Conservation (phyloP, 2,888 invertebrate genomes). For the Volucella bombylans region DNA sequence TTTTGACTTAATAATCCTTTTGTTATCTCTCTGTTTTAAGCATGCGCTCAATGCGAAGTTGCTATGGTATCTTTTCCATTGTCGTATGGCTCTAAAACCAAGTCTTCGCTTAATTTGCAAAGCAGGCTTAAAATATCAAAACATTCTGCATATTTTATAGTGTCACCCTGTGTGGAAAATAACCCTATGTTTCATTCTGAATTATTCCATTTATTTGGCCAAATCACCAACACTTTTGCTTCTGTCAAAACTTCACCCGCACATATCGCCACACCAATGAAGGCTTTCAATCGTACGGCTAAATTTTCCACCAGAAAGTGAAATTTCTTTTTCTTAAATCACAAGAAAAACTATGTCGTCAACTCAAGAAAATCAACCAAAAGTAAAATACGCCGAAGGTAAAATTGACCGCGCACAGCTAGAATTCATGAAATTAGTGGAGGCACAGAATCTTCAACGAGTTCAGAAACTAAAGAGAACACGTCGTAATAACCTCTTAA, state of each 20-base stretch:
- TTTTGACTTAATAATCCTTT: too few species aligned
- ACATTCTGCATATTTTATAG: slow-evolving; percentile 7
- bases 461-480: slow-evolving; percentile 86
- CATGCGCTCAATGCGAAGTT: too few species aligned
- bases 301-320: slow-evolving; percentile 4
- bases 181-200: slow-evolving; percentile 3
- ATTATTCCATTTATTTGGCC: neutral
- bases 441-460: slow-evolving; percentile 89
- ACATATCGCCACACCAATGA: slow-evolving; percentile 24
- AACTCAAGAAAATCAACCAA: slow-evolving; percentile 77
- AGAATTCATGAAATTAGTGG: slow-evolving; percentile 90
- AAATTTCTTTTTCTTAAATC: neutral
- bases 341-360: slow-evolving; percentile 78
- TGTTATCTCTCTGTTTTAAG: too few species aligned
- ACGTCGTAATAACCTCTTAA: slow-evolving; percentile 87
- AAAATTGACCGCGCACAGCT: slow-evolving; percentile 86
- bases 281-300: neutral
- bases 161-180: slow-evolving; percentile 33
- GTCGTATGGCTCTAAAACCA: too few species aligned
- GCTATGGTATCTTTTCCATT: too few species aligned
- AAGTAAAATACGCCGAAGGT: slow-evolving; percentile 80
- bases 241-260: neutral
- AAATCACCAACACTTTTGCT: neutral
- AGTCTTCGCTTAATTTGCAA: too few species aligned
- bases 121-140: too few species aligned